A percentile compares a stretch with the other conserved stretches of the same genome.
Conservation (phyloP, 92 coral and sea anemone species). For the Epizoanthus stellaris region DNA sequence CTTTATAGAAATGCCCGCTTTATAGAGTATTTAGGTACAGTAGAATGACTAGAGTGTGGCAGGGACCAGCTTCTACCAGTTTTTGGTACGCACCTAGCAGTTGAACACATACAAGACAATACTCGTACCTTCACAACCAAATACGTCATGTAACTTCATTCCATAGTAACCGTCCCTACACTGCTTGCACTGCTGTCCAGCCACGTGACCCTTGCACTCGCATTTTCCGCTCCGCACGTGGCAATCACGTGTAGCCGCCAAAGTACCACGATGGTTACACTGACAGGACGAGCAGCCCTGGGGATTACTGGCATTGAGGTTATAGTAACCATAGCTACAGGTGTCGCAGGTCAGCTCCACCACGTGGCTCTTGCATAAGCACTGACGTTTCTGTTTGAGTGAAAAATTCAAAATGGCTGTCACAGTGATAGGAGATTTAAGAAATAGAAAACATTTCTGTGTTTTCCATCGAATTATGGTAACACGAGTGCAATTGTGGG, state of each 20-base stretch:
- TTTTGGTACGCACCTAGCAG: not conserved
- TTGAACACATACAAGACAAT: not conserved
- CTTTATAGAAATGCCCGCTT: too few relatives aligned
- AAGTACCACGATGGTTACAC: slow-evolving; percentile 80
- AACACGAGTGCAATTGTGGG: too few relatives aligned
- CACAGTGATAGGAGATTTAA: not conserved
- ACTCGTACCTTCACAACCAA: slow-evolving; percentile 84
- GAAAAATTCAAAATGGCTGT: not conserved
- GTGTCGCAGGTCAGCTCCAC: slow-evolving; percentile 79
- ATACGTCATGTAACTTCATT: slow-evolving; percentile 69
- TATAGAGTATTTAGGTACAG: too few relatives aligned
- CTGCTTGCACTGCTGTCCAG: slow-evolving; percentile 76
- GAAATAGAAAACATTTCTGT: not conserved
- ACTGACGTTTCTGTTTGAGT: slow-evolving; percentile 57
- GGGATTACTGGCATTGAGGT: slow-evolving; percentile 77
- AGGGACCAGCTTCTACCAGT: too few relatives aligned
- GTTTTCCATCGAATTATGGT: not conserved
- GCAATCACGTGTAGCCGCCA: slow-evolving; percentile 83
- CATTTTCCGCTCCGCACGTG: slow-evolving; percentile 77
- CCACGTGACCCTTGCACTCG: slow-evolving; percentile 80
- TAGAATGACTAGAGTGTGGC: too few relatives aligned
- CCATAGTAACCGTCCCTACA: slow-evolving; percentile 83
- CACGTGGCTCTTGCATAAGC: slow-evolving; percentile 84
- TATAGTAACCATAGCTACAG: slow-evolving; percentile 79
- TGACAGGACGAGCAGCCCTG: slow-evolving; percentile 79